These are phyloP conservation scores for Dendrocopos noguchii DNA, from an alignment of 2,113 vertebrate genomes.

Conservation along the genomic window DNA sequence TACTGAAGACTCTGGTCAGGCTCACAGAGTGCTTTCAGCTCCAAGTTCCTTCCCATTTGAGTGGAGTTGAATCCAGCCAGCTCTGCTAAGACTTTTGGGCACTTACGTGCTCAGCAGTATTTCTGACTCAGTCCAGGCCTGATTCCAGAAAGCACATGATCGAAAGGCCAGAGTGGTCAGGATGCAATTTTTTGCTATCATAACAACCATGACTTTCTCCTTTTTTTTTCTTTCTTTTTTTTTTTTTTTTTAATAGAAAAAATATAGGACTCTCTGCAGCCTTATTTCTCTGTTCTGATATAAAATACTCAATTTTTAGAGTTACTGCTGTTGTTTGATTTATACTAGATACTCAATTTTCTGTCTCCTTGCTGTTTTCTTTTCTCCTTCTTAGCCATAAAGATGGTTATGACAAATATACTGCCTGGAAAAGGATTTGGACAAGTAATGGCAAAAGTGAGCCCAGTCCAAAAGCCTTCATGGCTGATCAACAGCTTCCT, in stretches of 20 bases:
- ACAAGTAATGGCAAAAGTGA: slow-evolving; percentile 97
- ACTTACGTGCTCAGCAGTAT: neutral
- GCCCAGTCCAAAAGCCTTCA: slow-evolving; percentile 96
- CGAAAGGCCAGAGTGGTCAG: neutral
- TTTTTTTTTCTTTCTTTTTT: neutral
- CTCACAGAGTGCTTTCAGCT: neutral
- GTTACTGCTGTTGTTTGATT: neutral
- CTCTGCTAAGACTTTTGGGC: neutral
- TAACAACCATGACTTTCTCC: neutral
- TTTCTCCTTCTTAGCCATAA: slow-evolving; percentile 86
- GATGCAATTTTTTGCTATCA: neutral
- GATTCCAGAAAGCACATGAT: neutral
- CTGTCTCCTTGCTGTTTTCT: neutral
- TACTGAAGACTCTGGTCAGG: neutral
- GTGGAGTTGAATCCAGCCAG: neutral
- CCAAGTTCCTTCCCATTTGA: neutral
- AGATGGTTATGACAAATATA: slow-evolving; percentile 94
- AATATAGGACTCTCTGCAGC: neutral
- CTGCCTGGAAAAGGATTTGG: slow-evolving; percentile 94
- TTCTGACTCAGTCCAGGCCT: neutral
- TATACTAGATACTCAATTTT: neutral
- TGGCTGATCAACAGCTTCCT: slow-evolving; percentile 97
- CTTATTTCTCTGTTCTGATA: neutral
- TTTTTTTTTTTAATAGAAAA: neutral
- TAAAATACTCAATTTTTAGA: slow-evolving; percentile 18